A percentile compares a stretch with the other conserved stretches of the same genome.
Conservation (phyloP, 2,113 vertebrate genomes). For the Pelecanoides urinatrix region DNA sequence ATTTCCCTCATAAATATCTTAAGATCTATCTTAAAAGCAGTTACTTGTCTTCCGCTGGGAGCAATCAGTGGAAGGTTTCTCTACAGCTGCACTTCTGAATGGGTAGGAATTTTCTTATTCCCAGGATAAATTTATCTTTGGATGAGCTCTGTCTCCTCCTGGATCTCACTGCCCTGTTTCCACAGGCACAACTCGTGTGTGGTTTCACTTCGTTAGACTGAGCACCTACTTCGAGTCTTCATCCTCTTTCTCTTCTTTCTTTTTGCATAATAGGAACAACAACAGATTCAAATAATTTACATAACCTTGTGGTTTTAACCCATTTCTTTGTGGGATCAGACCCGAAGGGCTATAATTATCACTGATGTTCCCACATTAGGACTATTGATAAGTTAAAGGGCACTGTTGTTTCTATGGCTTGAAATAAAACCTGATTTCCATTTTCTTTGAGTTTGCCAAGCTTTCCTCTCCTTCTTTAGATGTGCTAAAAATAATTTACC, state of each 20-base stretch:
- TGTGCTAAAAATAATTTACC: not conserved
- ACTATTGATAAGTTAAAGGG: not conserved
- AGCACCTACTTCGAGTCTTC: not conserved
- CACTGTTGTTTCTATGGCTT: not conserved
- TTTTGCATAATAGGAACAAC: not conserved
- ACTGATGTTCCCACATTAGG: not conserved
- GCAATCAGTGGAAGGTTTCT: not conserved
- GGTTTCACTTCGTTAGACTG: too few relatives aligned
- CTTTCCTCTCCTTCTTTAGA: not conserved
- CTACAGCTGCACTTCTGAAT: not conserved
- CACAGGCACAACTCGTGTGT: fast-evolving
- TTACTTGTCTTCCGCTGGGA: not conserved
- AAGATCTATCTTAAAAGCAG: not conserved
- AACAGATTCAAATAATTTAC: not conserved
- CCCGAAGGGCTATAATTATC: not conserved
- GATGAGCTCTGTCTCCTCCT: not conserved
- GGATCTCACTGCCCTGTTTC: not conserved
- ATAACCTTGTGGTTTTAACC: not conserved
- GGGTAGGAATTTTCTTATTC: not conserved
- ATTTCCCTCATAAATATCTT: not conserved
- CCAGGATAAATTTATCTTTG: not conserved
- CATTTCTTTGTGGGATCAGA: not conserved
- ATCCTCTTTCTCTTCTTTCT: not conserved
- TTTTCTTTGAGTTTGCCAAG: not conserved
- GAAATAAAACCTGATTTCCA: not conserved